Evolutionary conservation across 2,888 invertebrate species (phyloP), one percentile per base, ranked within the genome.

Genomic region (Rhogogaster chlorosoma): DNA sequence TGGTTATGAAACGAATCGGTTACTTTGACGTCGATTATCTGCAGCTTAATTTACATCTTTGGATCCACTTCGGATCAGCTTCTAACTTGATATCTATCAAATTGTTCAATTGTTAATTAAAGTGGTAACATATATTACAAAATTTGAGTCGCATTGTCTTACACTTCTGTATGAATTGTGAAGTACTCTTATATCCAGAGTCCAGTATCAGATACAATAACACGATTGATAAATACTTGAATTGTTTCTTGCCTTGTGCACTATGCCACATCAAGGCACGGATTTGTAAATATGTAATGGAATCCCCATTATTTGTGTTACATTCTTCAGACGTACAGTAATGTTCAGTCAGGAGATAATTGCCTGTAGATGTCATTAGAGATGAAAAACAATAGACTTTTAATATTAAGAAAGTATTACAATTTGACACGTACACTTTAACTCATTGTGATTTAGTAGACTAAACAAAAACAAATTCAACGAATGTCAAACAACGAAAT

Each of bases 201-300:
- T 67, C 18, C 32, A 67, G 26, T 67, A 32, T 67, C 67, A 67
- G 67, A 67, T 67, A 67, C 67, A 67, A 67, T 67, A 67, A 67
- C 32, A 67, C 32, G 18, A 18, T 67, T 67, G 32, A 32, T 67
- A 32, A 67, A 67, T 32, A 67, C 15, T 67, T n/a, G 42, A 42
- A 42, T 42, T 42, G 71, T 38, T 42, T 22, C 10, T n/a, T n/a
- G 38, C 71, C 22, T 71, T 36, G 9, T 42, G 10, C 10, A 22
- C 38, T 36, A n/a, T 71, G 22, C 36, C 71, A 42, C 38, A 18
- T 26, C 38, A 36, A 38, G 36, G 71, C 38, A 1, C 18, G 9
- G 71, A 38, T 9, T 38, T 71, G 38, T 42, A n/a, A 73, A 42
- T 73, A 18, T 15, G 12, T 12, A 45, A 10, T 42, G 38, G 42